These are phyloP conservation scores for Idris sp. DNA, from an alignment of 1,140 invertebrate species.

Conservation along the genomic window DNA sequence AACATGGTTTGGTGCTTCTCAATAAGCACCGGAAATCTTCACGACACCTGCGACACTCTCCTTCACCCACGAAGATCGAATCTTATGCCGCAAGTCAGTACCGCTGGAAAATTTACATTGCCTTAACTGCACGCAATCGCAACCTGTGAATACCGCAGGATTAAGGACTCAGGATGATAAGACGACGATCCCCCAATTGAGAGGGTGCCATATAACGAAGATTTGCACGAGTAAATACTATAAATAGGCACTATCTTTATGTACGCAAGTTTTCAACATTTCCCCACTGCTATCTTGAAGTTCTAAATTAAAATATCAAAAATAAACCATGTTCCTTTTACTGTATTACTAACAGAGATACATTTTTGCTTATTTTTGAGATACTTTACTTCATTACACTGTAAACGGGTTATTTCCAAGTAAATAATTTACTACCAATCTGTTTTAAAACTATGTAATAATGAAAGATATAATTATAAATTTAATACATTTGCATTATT, in stretches of 20 bases:
- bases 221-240: slow-evolving; percentile 62
- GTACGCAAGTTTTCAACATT: no score
- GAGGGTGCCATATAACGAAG: slow-evolving; percentile 57
- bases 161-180: slow-evolving; percentile 64
- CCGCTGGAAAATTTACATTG: slow-evolving; percentile 68
- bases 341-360: no score
- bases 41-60: slow-evolving; percentile 63
- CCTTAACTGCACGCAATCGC: slow-evolving; percentile 65
- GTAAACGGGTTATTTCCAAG: no score
- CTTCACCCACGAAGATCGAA: slow-evolving; percentile 52
- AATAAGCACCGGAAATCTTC: slow-evolving; percentile 68
- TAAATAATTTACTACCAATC: no score
- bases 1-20: slow-evolving; percentile 67
- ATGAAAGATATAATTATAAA: no score
- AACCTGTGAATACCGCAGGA: slow-evolving; percentile 62
- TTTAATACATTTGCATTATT: no score
- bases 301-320: no score
- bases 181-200: slow-evolving; percentile 52
- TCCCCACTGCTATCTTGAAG: no score
- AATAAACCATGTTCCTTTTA: no score
- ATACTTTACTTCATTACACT: no score
- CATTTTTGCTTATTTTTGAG: no score
- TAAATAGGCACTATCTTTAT: slow-evolving; percentile 64
- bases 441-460: no score
- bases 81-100: slow-evolving; percentile 59